A percentile compares a stretch with the other conserved stretches of the same genome.
These are phyloP conservation scores for Calidris pygmaea DNA, from an alignment of 2,113 vertebrate genomes.

Conservation along the genomic window DNA sequence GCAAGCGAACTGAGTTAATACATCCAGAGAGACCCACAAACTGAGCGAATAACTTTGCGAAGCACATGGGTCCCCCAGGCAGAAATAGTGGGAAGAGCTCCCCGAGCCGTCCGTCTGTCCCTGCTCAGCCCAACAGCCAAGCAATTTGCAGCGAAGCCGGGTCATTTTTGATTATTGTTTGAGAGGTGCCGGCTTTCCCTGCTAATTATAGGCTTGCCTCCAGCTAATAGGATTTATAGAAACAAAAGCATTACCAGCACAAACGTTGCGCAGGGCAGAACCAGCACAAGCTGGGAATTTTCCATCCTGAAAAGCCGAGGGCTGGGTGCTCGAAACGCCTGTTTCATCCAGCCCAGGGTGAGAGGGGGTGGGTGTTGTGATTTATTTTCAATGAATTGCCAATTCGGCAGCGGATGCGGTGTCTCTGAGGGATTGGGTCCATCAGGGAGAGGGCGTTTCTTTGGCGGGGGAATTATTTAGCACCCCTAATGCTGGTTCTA, in stretches of 20 bases:
- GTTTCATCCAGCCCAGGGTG: neutral
- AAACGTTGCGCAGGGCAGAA: neutral
- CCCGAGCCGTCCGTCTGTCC: neutral
- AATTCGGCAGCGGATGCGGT: neutral
- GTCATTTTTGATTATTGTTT: constrained; percentile 14
- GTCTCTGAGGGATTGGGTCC: neutral
- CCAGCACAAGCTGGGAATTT: neutral
- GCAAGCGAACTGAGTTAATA: neutral
- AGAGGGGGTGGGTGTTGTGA: neutral
- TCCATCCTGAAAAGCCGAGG: neutral
- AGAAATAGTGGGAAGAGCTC: neutral
- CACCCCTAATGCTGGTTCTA: neutral
- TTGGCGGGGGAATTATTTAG: neutral
- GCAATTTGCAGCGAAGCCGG: neutral
- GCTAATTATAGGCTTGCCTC: constrained; percentile 49
- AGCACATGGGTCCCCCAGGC: fast-evolving
- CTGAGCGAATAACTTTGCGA: neutral
- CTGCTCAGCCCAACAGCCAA: neutral
- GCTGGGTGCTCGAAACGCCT: neutral
- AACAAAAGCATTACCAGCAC: constrained; percentile 24
- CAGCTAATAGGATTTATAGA: constrained; percentile 56
- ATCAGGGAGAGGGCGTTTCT: neutral
- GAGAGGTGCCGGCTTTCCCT: neutral
- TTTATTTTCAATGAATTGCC: neutral
- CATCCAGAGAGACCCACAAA: neutral